Evolutionary conservation across 2,113 vertebrate species (phyloP).

Genomic region (Puffinus mauretanicus): DNA sequence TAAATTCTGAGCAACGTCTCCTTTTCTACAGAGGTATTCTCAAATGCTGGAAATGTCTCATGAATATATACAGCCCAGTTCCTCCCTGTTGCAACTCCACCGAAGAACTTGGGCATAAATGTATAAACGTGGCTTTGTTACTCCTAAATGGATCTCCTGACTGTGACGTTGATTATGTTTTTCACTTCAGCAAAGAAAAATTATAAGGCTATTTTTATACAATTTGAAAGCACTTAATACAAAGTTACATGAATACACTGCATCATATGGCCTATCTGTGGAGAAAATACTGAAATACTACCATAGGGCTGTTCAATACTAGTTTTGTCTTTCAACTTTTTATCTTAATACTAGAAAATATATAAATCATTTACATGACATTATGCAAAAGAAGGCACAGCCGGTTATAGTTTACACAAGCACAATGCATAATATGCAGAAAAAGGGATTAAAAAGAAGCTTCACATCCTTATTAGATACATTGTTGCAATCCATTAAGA

Average conservation of each 20-base stretch:
- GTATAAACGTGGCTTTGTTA: constrained; percentile 66
- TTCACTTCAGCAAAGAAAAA: constrained; percentile 74
- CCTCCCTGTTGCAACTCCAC: not conserved
- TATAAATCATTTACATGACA: constrained; percentile 86
- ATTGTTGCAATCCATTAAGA: constrained; percentile 69
- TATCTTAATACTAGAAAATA: constrained; percentile 84
- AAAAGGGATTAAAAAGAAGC: constrained; percentile 67
- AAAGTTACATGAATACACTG: constrained; percentile 78
- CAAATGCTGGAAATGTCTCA: constrained; percentile 10
- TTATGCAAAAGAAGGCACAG: constrained; percentile 93
- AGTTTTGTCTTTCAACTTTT: constrained; percentile 77
- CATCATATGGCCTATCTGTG: constrained; percentile 68
- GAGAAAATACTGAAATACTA: constrained; percentile 79
- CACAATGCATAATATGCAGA: constrained; percentile 83
- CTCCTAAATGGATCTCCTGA: constrained; percentile 52
- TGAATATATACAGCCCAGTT: not conserved
- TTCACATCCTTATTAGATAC: constrained; percentile 82
- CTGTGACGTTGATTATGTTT: constrained; percentile 27
- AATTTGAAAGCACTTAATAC: constrained; percentile 83
- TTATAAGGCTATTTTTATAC: constrained; percentile 78
- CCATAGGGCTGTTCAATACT: constrained; percentile 80
- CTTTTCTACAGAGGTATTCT: constrained; percentile 2
- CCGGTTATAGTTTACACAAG: constrained; percentile 87
- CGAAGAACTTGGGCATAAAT: not conserved
- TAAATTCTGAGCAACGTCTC: not conserved